phyloP scores from a whole-genome alignment of 1,140 invertebrate genomes.

The Aphelinus certus region DNA sequence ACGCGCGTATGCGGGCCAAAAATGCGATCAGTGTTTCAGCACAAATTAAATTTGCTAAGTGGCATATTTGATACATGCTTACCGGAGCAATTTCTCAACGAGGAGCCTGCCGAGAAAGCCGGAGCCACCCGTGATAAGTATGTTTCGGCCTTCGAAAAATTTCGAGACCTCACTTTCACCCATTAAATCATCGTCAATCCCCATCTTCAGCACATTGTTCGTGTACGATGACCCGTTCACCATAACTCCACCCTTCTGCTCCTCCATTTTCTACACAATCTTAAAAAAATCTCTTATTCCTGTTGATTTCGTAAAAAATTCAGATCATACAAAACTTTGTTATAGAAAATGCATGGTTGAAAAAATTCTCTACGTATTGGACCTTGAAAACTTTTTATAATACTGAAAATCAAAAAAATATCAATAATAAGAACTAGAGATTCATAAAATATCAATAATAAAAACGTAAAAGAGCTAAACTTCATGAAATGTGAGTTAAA shows the following conservation, averaged over 20 bases:
- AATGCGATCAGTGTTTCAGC: too few relatives aligned
- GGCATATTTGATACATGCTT: slow-evolving; percentile 30
- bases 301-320: slow-evolving; percentile 1
- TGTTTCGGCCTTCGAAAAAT: slow-evolving; percentile 51
- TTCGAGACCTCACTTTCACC: slow-evolving; percentile 51
- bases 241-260: background rate
- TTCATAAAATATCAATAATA: too few relatives aligned
- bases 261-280: slow-evolving; percentile 7
- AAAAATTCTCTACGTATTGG: too few relatives aligned
- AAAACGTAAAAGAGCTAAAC: too few relatives aligned
- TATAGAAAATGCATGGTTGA: too few relatives aligned
- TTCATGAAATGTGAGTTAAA: too few relatives aligned
- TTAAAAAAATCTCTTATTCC: background rate
- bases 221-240: slow-evolving; percentile 31
- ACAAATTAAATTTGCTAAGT: too few relatives aligned
- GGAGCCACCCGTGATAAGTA: slow-evolving; percentile 69
- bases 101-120: slow-evolving; percentile 78
- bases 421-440: too few relatives aligned
- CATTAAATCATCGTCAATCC: slow-evolving; percentile 30
- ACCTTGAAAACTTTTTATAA: too few relatives aligned
- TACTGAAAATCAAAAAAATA: too few relatives aligned
- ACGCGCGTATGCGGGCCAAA: too few relatives aligned
- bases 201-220: slow-evolving; percentile 40
- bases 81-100: slow-evolving; percentile 73
- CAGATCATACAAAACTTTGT: background rate